Base-by-base conservation (phyloP, 2,113 vertebrate genomes). In the Leucosticte australis region DNA sequence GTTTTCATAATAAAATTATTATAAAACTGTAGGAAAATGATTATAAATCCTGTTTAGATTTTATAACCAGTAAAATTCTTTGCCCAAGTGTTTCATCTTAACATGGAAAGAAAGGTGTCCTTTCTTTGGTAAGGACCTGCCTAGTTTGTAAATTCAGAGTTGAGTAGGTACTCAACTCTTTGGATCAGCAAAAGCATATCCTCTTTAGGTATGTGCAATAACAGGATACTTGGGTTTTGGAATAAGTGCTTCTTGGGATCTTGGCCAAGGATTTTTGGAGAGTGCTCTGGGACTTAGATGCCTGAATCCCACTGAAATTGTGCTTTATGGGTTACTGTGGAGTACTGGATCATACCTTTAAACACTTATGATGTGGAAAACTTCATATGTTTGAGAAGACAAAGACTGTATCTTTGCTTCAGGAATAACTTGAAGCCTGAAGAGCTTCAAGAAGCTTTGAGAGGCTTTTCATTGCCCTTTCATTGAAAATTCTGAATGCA, bases 251-350 rank as follows among this genome's bases (percentile, higher is more conserved):
- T 63, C 80, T 78, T 87, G 47, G 76, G 91, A 79, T n/a, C 33
- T 59, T 90, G 44, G 83, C 73, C 94, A 96, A 93, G 17, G 80
- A 81, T 67, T 90, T 96, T 89, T 90, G 68, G 64, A 92, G 88
- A 60, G 62, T 15, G 2, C 24, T 70, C 73, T 92, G 64, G 23
- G 35, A 75, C 33, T 92, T 52, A 63, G 35, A 63, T 67, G 39
- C 52, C 39, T 92, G 79, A 67, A 87, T 83, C 20, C 15, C 33
- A 64, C 16, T 86, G 79, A 92, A 70, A 60, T 33, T 81, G 11
- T 63, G 31, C 42, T 74, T 16, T 63, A 46, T 33, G 24, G 16
- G 22, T 21, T 83, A 59, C n/a, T 73, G 30, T 74, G 83, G 86
- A 90, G 42, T 74, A 77, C 5, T 74, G 55, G 63, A 46, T 76